Conservation (phyloP, 2,888 invertebrate species). For the Gortyna flavago region DNA sequence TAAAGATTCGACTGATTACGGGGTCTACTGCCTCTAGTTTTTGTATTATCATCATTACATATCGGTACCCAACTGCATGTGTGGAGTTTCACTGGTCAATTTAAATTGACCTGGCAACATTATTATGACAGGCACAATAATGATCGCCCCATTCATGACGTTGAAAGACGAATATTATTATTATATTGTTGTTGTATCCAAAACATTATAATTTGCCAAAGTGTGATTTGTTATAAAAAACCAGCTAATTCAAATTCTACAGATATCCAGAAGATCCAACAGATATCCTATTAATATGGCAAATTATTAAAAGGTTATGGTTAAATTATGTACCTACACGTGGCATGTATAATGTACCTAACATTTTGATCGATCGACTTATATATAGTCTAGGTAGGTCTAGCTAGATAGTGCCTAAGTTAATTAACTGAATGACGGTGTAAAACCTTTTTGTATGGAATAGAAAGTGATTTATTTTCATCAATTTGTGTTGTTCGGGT, state of each 20-base stretch:
- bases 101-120: not conserved
- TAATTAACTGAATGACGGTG: constrained; percentile 4
- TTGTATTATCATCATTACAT: no score
- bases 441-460: constrained; percentile 3
- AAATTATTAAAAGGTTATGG: not conserved
- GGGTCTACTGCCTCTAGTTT: not conserved
- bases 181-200: not conserved
- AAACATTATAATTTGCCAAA: not conserved
- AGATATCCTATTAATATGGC: not conserved
- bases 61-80: not conserved
- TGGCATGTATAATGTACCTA: not conserved
- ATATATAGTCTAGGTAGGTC: not conserved
- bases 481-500: constrained; percentile 5
- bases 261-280: not conserved
- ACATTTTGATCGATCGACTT: not conserved
- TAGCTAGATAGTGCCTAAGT: not conserved
- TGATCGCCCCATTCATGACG: not conserved
- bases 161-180: not conserved
- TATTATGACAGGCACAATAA: not conserved
- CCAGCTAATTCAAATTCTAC: not conserved
- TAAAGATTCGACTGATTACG: not conserved
- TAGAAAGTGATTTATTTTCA: constrained; percentile 33
- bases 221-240: not conserved
- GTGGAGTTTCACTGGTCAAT: not conserved
- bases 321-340: not conserved